Evolutionary conservation across 2,797 vertebrate species (phyloP).

Genomic region (Phylloscopus collybita): DNA sequence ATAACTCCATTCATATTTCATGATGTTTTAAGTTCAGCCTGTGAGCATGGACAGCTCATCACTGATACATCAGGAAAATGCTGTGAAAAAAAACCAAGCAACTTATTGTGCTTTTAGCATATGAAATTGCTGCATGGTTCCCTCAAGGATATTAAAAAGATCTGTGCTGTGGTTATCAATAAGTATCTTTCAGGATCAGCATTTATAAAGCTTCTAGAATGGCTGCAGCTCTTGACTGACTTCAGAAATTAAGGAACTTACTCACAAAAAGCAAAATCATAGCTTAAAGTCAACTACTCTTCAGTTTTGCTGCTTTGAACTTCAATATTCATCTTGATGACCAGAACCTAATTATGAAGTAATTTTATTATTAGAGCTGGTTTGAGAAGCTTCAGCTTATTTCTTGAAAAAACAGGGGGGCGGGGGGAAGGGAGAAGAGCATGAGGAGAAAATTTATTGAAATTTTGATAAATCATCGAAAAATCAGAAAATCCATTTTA

Average conservation of each 20-base stretch:
- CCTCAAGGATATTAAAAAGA: slow-evolving; percentile 50
- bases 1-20: slow-evolving; percentile 34
- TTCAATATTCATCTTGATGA: background rate
- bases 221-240: background rate
- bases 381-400: background rate
- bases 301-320: background rate
- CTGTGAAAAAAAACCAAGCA: slow-evolving; percentile 8
- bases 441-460: background rate
- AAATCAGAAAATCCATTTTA: background rate
- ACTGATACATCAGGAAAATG: slow-evolving; percentile 22
- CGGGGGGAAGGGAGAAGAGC: background rate
- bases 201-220: slow-evolving; percentile 12
- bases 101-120: slow-evolving; percentile 26
- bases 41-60: slow-evolving; percentile 28
- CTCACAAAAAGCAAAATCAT: background rate
- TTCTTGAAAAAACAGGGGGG: background rate
- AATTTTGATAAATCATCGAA: background rate
- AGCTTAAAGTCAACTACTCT: background rate
- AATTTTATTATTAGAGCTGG: background rate
- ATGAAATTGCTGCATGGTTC: background rate
- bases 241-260: background rate
- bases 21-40: slow-evolving; percentile 19
- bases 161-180: slow-evolving; percentile 30
- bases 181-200: slow-evolving; percentile 29
- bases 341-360: background rate